A percentile compares a stretch with the other conserved stretches of the same genome.
Evolutionary conservation across 2,113 vertebrate genomes (phyloP).

Genomic region (Hemiprocne comata): DNA sequence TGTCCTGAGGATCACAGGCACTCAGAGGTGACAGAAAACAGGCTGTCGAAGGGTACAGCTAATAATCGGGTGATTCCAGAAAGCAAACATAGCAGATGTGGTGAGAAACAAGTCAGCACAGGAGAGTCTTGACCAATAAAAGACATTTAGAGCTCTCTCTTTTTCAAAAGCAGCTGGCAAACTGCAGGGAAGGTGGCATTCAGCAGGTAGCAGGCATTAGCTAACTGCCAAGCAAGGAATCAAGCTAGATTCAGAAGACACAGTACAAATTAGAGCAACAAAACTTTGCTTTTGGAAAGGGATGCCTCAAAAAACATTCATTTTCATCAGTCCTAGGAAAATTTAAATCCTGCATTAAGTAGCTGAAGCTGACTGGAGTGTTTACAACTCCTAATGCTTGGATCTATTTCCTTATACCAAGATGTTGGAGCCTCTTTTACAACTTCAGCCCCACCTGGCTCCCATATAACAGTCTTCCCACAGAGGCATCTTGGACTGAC

Average conservation of each 20-base stretch:
- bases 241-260: not conserved
- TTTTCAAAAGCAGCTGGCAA: not conserved
- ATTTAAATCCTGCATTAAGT: not conserved
- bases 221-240: not conserved
- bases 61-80: not conserved
- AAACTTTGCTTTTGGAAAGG: not conserved
- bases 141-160: not conserved
- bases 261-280: not conserved
- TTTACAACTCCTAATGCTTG: not conserved
- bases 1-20: not conserved
- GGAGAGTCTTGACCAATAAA: not conserved
- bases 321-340: not conserved
- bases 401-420: not conserved
- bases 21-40: not conserved
- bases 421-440: not conserved
- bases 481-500: not conserved
- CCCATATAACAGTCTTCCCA: not conserved
- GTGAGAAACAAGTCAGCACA: not conserved
- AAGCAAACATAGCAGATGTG: rapidly evolving
- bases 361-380: not conserved
- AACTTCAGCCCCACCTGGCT: not conserved
- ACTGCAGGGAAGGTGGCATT: not conserved
- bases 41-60: not conserved
- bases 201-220: not conserved
- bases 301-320: not conserved